phyloP scores from a whole-genome alignment of 2,888 invertebrate genomes.

The Lithophane semibrunnea region DNA sequence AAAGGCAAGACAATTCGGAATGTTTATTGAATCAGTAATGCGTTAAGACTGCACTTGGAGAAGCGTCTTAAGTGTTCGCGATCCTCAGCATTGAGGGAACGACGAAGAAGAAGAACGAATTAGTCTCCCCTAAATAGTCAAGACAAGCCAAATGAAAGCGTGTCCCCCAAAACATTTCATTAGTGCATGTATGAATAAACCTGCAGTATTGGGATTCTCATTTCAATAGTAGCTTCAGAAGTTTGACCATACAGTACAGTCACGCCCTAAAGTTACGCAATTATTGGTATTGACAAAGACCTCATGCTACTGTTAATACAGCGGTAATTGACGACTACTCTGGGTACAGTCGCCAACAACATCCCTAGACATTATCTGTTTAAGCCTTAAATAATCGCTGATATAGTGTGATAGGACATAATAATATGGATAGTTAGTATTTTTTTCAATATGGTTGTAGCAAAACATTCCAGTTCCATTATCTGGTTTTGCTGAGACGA shows the following conservation, averaged over 20 bases:
- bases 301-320: conserved; percentile 12
- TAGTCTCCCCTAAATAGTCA: background rate
- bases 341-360: background rate
- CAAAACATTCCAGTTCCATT: background rate
- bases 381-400: background rate
- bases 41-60: background rate
- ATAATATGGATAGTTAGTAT: background rate
- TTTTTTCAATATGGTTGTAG: background rate
- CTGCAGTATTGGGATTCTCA: background rate
- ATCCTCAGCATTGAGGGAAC: background rate
- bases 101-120: background rate
- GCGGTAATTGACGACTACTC: background rate
- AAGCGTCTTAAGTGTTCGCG: background rate
- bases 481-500: background rate
- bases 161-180: background rate
- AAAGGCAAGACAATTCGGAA: background rate
- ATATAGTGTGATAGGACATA: background rate
- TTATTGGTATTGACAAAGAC: conserved; percentile 51
- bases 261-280: conserved; percentile 50
- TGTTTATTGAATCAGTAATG: background rate
- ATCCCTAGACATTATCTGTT: background rate
- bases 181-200: conserved; percentile 15
- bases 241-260: conserved; percentile 34
- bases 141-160: background rate
- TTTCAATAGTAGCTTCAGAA: conserved; percentile 36